Percentiles rank a stretch among this genome's conserved stretches.
Conservation (phyloP, 2,797 vertebrate genomes). For the Molossus molossus region DNA sequence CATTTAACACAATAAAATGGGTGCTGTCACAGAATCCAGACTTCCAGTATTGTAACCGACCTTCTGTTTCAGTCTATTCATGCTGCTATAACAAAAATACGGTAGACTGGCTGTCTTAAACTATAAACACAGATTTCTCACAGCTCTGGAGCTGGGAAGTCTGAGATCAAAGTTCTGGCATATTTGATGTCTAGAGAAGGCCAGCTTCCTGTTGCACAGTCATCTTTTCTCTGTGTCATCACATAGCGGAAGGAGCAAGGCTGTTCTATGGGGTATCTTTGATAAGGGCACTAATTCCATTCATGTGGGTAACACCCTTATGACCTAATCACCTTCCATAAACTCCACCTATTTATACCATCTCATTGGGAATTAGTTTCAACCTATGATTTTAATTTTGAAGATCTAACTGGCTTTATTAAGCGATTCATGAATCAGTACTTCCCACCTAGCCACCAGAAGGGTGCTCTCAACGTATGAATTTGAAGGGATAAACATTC, state of each 20-base stretch:
- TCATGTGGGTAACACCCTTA: background rate
- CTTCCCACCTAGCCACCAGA: background rate
- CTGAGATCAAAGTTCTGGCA: background rate
- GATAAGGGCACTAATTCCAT: background rate
- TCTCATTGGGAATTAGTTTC: background rate
- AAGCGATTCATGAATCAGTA: background rate
- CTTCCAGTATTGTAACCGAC: background rate
- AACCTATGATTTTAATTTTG: background rate
- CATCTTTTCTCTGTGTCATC: background rate
- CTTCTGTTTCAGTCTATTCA: background rate
- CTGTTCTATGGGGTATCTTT: background rate
- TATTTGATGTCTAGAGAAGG: background rate
- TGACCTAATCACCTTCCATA: background rate
- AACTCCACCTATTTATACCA: background rate
- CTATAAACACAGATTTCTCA: background rate
- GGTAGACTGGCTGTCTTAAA: background rate
- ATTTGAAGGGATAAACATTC: background rate
- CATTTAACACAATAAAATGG: background rate
- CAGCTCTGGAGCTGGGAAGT: background rate
- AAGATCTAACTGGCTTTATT: background rate
- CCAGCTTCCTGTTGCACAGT: background rate
- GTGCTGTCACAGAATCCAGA: background rate
- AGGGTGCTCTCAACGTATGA: background rate
- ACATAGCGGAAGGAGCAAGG: background rate
- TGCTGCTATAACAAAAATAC: background rate